A percentile compares a stretch with the other conserved stretches of the same genome.
These are phyloP conservation scores for Venusia cambrica DNA, from an alignment of 2,888 invertebrate genomes.

Conservation along the genomic window DNA sequence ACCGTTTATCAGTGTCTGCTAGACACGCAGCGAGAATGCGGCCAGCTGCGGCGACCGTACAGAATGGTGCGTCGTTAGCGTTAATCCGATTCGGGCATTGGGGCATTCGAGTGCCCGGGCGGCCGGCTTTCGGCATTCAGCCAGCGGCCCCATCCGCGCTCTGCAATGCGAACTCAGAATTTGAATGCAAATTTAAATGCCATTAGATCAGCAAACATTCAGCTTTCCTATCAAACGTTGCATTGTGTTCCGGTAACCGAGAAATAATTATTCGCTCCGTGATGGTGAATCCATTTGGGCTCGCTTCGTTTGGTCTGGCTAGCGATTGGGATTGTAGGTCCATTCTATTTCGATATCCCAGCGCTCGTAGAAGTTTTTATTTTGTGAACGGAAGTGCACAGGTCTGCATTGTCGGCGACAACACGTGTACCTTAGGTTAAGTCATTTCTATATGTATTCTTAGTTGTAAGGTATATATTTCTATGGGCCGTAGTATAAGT, in stretches of 20 bases:
- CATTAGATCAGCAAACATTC: constrained; percentile 73
- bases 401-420: constrained; percentile 3
- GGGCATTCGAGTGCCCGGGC: constrained; percentile 51
- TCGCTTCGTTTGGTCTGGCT: constrained; percentile 10
- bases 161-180: constrained; percentile 61
- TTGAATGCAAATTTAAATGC: constrained; percentile 76
- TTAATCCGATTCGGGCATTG: constrained; percentile 71
- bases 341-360: constrained; percentile 10
- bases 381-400: neutral
- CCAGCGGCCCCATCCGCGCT: constrained; percentile 38
- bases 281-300: constrained; percentile 24
- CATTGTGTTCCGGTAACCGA: constrained; percentile 48
- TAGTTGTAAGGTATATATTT: too few species aligned
- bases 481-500: too few species aligned
- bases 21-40: constrained; percentile 44
- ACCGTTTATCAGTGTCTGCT: constrained; percentile 51
- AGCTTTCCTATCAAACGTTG: constrained; percentile 55
- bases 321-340: constrained; percentile 10
- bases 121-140: constrained; percentile 50
- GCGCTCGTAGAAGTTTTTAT: constrained; percentile 1
- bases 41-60: constrained; percentile 42
- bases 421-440: too few species aligned
- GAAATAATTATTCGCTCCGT: constrained; percentile 43
- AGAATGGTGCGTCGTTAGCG: constrained; percentile 75
- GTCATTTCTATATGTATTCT: too few species aligned